These are phyloP conservation scores for Ailuropoda melanoleuca DNA, from an alignment of 2,113 vertebrate genomes.

Conservation along the genomic window DNA sequence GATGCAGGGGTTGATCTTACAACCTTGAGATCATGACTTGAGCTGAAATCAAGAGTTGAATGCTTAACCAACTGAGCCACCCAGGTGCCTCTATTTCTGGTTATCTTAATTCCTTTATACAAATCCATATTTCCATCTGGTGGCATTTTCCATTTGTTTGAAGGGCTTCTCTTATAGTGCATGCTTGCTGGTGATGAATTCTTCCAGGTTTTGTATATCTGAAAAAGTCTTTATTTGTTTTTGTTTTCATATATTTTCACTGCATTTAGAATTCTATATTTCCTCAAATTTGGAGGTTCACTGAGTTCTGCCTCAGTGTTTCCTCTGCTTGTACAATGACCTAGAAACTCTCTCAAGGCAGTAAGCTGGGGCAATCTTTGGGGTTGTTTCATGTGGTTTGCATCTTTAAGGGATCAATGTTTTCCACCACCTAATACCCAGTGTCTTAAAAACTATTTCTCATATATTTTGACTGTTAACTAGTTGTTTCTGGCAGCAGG, in stretches of 20 bases:
- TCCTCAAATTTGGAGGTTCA: background rate
- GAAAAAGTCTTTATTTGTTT: background rate
- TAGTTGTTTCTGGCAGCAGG: background rate
- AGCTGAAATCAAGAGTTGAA: background rate
- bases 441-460: background rate
- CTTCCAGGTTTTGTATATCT: background rate
- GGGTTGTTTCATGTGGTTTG: background rate
- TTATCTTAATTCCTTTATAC: slow-evolving; percentile 15
- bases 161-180: background rate
- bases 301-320: background rate
- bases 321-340: background rate
- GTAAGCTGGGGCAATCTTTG: background rate
- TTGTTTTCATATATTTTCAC: background rate
- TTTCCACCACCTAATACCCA: background rate
- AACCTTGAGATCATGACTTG: background rate
- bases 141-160: background rate
- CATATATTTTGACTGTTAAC: background rate
- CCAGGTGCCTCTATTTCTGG: background rate
- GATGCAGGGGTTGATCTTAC: background rate
- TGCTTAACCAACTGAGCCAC: background rate
- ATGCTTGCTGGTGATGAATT: background rate
- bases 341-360: background rate
- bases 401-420: background rate
- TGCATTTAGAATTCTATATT: background rate
- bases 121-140: background rate